Percentiles rank a stretch among this genome's conserved stretches.
These are phyloP conservation scores for Orius insidiosus DNA, from an alignment of 1,140 invertebrate genomes.

Conservation along the genomic window DNA sequence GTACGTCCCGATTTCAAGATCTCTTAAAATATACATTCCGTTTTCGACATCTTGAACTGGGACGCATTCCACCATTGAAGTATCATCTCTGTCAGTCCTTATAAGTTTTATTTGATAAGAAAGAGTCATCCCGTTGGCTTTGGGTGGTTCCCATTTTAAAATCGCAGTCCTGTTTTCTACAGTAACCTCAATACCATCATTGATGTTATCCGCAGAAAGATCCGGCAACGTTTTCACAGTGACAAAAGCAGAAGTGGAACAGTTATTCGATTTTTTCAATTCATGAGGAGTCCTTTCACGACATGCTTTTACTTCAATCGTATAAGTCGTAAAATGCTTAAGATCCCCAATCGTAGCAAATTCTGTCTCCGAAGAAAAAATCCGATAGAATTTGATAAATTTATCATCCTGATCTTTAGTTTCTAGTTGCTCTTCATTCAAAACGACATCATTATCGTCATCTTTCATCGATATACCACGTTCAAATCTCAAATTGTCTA, in stretches of 20 bases:
- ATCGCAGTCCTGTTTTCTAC: constrained; percentile 16
- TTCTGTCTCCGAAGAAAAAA: background rate
- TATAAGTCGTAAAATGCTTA: constrained; percentile 52
- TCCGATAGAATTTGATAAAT: background rate
- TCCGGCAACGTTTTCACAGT: constrained; percentile 17
- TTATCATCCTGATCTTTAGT: too few species aligned
- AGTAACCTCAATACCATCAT: background rate
- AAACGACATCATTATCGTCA: too few species aligned
- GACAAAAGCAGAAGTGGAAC: constrained; percentile 12
- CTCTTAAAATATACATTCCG: background rate
- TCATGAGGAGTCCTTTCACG: constrained; percentile 31
- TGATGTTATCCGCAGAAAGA: constrained; percentile 17
- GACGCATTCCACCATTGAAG: constrained; percentile 23
- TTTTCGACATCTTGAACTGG: background rate
- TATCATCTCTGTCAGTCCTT: constrained; percentile 12
- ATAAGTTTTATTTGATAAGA: constrained; percentile 50
- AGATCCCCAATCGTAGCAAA: constrained; percentile 37
- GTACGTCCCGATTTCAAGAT: constrained; percentile 9
- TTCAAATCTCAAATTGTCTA: too few species aligned
- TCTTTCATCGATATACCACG: too few species aligned
- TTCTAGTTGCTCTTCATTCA: too few species aligned
- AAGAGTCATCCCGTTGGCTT: constrained; percentile 72
- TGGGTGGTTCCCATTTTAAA: constrained; percentile 29
- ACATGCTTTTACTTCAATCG: constrained; percentile 52
- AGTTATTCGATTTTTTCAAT: background rate